Base-by-base conservation (phyloP, 2,113 vertebrate species). In the Lophochroa leadbeateri region DNA sequence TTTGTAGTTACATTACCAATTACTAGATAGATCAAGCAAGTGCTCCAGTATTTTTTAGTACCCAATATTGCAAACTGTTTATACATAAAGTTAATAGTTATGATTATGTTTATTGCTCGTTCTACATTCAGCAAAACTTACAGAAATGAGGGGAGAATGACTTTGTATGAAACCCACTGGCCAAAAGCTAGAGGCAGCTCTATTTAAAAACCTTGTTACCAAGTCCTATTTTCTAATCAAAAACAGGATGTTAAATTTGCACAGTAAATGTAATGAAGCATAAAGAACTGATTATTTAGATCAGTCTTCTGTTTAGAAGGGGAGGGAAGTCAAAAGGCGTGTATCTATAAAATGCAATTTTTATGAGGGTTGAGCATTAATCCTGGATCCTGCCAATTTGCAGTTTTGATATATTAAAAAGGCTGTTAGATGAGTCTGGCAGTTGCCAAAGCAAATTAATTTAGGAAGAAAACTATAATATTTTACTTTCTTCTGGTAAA, bases 221-320 rank as follows among this genome's bases (percentile, higher is more conserved):
- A 5, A 88, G 88, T 97, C 82, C 76, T 96, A 23, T 95, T 96
- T 97, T 82, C 90, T 93, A 95, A 96, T 96, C 71, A 95, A 79
- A 74, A 96, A 65, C 24, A 70, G 47, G 37, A 88, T 33, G 35
- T 93, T 89, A 94, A 91, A 82, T 83, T 96, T 96, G 67, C 50
- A 65, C 55, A 60, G 58, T 82, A 96, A 93, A 93, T 28, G 47
- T 90, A 64, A 70, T 69, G 63, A 87, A n/a, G 43, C 91, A 79
- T 88, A 88, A 95, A 95, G 50, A 90, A 60, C 71, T 90, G 76
- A 75, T 94, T 90, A 80, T 96, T 96, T 95, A 94, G 80, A 93
- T 84, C 72, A 61, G n/a, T 37, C 67, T 71, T 94, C 49, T 90
- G 18, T 84, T 86, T 93, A 90, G 65, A 72, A 92, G 37, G 29